phyloP scores from a whole-genome alignment of 2,888 invertebrate species.

The Augochlorella aurata region DNA sequence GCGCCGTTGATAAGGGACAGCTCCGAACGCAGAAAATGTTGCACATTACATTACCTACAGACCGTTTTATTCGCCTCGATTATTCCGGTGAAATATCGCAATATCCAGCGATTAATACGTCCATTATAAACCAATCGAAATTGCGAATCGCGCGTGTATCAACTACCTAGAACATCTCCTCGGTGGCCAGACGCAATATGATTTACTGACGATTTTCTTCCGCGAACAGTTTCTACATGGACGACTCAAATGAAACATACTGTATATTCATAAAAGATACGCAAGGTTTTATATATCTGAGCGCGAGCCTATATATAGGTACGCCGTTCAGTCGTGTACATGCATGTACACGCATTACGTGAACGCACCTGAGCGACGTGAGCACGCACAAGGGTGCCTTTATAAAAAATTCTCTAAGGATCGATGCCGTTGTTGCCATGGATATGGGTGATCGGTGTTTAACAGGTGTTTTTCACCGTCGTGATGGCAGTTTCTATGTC shows the following conservation, averaged over 20 bases:
- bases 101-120: neutral
- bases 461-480: constrained; percentile 58
- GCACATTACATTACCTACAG: constrained; percentile 40
- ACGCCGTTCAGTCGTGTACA: constrained; percentile 56
- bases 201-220: neutral
- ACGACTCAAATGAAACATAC: constrained; percentile 12
- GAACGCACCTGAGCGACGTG: constrained; percentile 65
- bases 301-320: constrained; percentile 51
- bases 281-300: constrained; percentile 58
- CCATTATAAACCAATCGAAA: neutral
- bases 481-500: constrained; percentile 45
- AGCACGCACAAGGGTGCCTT: constrained; percentile 67
- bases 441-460: constrained; percentile 64
- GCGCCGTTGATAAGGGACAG: constrained; percentile 58
- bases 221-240: neutral
- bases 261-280: constrained; percentile 64
- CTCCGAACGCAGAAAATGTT: constrained; percentile 55
- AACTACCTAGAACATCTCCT: neutral
- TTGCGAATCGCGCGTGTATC: no score
- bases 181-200: neutral
- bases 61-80: neutral
- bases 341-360: constrained; percentile 66
- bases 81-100: neutral
- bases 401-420: constrained; percentile 66
- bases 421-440: constrained; percentile 67